phyloP scores from a whole-genome alignment of 2,113 vertebrate species.

The Calonectris borealis region DNA sequence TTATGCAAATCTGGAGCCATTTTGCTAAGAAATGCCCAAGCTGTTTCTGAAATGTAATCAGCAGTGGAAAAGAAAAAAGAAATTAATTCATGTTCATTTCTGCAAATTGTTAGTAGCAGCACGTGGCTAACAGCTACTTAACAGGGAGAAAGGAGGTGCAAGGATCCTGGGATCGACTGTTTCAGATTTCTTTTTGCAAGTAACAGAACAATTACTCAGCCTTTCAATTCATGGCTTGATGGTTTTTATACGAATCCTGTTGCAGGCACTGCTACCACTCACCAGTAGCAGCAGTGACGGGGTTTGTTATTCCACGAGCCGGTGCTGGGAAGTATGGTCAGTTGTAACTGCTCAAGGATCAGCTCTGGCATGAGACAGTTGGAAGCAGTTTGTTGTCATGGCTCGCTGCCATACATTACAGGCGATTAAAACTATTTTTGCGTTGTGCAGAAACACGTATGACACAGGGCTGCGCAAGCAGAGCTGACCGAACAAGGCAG shows the following conservation, averaged over 20 bases:
- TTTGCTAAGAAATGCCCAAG: constrained; percentile 17
- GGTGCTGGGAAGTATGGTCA: fast-evolving
- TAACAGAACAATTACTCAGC: neutral
- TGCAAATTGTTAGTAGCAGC: neutral
- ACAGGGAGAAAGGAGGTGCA: neutral
- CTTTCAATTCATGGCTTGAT: neutral
- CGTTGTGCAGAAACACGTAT: neutral
- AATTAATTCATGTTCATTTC: neutral
- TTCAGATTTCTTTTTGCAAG: neutral
- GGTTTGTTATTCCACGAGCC: fast-evolving
- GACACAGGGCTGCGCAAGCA: neutral
- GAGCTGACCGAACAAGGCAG: neutral
- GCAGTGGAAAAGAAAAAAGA: neutral
- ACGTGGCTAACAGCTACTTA: neutral
- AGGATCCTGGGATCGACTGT: neutral
- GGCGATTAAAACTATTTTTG: neutral
- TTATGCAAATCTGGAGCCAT: constrained; percentile 61
- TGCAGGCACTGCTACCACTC: fast-evolving
- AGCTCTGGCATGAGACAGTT: neutral
- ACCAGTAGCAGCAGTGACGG: fast-evolving
- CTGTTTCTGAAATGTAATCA: neutral
- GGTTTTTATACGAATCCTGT: neutral
- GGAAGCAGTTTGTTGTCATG: neutral
- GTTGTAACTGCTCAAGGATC: neutral
- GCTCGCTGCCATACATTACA: neutral